These are phyloP conservation scores for Colletes latitarsis DNA, from an alignment of 1,140 invertebrate genomes.

Conservation along the genomic window DNA sequence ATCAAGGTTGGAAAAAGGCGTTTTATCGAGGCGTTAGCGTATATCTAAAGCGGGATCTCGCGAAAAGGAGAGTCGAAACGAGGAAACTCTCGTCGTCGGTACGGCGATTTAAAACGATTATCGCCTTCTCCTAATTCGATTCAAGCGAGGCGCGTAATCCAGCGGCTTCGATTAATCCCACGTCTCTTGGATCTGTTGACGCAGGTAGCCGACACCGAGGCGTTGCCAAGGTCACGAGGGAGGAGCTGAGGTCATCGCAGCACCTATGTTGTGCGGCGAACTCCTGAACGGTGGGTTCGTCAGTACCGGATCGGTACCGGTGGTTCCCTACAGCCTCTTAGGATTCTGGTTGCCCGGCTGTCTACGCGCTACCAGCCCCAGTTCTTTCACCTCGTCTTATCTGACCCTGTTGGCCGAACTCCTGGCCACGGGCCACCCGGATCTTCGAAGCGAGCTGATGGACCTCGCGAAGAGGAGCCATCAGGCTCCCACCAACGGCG, in stretches of 20 bases:
- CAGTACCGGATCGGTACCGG: conserved; percentile 79
- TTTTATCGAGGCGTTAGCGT: too few species aligned
- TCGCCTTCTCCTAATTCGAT: not conserved
- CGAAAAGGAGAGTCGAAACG: not conserved
- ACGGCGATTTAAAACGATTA: conserved; percentile 13
- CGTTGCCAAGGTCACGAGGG: conserved; percentile 66
- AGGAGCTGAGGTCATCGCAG: conserved; percentile 67
- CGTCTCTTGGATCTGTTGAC: conserved; percentile 7
- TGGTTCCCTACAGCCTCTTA: conserved; percentile 78
- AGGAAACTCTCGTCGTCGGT: not conserved
- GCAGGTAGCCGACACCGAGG: conserved; percentile 60
- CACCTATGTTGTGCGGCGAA: conserved; percentile 82
- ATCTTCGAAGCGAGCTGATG: conserved; percentile 64
- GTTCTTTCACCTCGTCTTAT: conserved; percentile 76
- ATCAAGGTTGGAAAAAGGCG: too few species aligned
- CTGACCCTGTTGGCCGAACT: conserved; percentile 77
- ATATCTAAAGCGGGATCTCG: too few species aligned
- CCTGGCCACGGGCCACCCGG: conserved; percentile 74
- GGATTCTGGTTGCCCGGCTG: conserved; percentile 79
- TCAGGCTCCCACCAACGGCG: conserved; percentile 57
- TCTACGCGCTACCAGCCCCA: conserved; percentile 75
- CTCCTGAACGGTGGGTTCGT: conserved; percentile 80
- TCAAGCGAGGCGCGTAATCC: not conserved
- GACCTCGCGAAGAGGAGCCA: conserved; percentile 69
- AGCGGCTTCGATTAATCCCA: conserved; percentile 29